Conservation (phyloP, 2,797 vertebrate species). For the Amniataba percoides region DNA sequence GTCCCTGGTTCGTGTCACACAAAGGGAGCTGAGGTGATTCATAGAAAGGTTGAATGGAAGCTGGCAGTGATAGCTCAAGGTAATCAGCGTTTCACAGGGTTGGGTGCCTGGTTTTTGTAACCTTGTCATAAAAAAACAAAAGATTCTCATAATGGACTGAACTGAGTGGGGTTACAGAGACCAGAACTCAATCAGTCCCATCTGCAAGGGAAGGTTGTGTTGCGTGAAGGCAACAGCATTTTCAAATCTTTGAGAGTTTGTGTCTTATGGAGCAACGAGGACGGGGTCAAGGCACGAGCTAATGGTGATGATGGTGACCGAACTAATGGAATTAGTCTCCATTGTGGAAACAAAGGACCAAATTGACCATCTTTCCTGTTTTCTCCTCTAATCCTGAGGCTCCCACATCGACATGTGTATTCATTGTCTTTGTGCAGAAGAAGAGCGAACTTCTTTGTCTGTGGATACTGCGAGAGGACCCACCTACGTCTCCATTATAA, state of each 20-base stretch:
- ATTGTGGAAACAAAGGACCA: slow-evolving; percentile 6
- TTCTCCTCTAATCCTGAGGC: not conserved
- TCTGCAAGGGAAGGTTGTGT: slow-evolving; percentile 5
- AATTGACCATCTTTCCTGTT: not conserved
- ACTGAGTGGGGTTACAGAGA: slow-evolving; percentile 22
- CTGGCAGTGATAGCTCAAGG: slow-evolving; percentile 59
- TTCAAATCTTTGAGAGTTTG: not conserved
- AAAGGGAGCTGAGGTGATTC: slow-evolving; percentile 52
- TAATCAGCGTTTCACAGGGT: slow-evolving; percentile 59
- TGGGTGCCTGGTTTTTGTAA: slow-evolving; percentile 71
- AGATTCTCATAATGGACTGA: slow-evolving; percentile 34
- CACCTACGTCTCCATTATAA: too few species aligned
- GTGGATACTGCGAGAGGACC: not conserved
- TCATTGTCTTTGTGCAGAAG: not conserved
- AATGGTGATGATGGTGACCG: not conserved
- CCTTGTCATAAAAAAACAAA: slow-evolving; percentile 61
- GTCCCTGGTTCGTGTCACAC: slow-evolving; percentile 63
- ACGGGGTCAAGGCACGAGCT: not conserved
- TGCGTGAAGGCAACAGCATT: not conserved
- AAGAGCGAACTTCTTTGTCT: not conserved
- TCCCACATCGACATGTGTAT: not conserved
- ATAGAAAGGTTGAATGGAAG: slow-evolving; percentile 47
- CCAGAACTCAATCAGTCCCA: slow-evolving; percentile 13
- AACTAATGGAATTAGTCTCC: not conserved
- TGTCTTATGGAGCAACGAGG: not conserved